Base-by-base conservation (phyloP, 1,140 invertebrate species). In the Rhizoglyphus robini region DNA sequence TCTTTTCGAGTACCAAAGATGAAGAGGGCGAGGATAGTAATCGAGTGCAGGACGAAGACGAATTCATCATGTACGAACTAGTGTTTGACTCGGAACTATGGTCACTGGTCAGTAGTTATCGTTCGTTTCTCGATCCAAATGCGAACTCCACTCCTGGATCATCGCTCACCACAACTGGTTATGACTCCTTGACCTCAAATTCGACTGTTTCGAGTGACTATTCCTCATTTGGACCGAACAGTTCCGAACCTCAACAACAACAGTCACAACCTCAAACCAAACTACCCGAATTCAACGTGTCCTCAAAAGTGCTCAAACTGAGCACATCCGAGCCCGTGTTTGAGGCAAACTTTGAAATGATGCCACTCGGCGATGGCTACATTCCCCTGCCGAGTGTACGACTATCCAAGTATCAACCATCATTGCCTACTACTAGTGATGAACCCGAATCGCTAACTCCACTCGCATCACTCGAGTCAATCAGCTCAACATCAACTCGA, bases 361-460 rank as follows among this genome's bases (percentile, higher is more conserved):
- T 94, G 86, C 91, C 91, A 29, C 75, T 96, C 30, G 85, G 85
- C 3, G 86, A 87, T 65, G 92, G 92, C 27, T 90, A 86, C 74
- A 78, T 95, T 49, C 90, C 90, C 8, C 79, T 93, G 62, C 92
- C 92, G 4, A 80, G 85, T 63, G 86, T 96, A 63, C 80, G 88
- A 65, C 77, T 96, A n/a, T 91, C 88, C 4, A 90, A 90, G 70
- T 95, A 94, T 51, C 75, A 88, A 90, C 70, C 87, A 46, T 27
- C 27, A 32, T 18, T n/a, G 25, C 4, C 5, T 49, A 27, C 23
- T 29, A 11, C 4, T 59, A 29, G 25, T 29, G 29, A 46, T 60
- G 58, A 29, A 32, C 30, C 15, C 2, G 30, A 60, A 34, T 34
- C 58, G 25, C 30, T 32, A 60, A 30, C 2, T 46, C n/a, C n/a